Evolutionary conservation across 2,113 vertebrate genomes (phyloP).

Genomic region (Corydoras maculifer): DNA sequence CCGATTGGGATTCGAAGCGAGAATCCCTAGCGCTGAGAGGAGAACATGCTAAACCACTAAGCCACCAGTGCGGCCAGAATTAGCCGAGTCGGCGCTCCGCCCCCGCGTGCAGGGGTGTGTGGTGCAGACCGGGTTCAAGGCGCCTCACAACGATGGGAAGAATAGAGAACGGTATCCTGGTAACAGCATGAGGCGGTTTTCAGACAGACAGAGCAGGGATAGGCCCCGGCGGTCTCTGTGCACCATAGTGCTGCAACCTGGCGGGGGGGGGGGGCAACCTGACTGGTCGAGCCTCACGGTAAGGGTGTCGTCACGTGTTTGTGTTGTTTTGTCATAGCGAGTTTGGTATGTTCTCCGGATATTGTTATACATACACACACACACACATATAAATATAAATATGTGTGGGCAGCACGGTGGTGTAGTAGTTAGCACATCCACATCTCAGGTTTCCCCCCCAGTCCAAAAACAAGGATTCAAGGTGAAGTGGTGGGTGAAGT

Average conservation of each 20-base stretch:
- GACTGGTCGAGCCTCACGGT: neutral
- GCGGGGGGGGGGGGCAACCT: neutral
- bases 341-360: neutral
- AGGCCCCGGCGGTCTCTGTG: slow-evolving; percentile 13
- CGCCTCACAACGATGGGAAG: slow-evolving; percentile 10
- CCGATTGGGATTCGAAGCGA: too few relatives aligned
- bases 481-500: too few relatives aligned
- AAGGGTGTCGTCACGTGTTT: slow-evolving; percentile 14
- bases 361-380: too few relatives aligned
- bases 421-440: too few relatives aligned
- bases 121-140: neutral
- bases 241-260: slow-evolving; percentile 17
- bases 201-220: neutral
- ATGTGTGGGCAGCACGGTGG: too few relatives aligned
- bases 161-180: slow-evolving; percentile 29
- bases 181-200: slow-evolving; percentile 9
- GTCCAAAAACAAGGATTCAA: too few relatives aligned
- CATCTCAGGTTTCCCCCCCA: too few relatives aligned
- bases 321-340: slow-evolving; percentile 9
- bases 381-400: too few relatives aligned
- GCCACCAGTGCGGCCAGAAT: too few relatives aligned
- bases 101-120: neutral
- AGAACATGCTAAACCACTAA: too few relatives aligned
- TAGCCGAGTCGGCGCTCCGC: neutral
- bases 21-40: too few relatives aligned